phyloP scores from a whole-genome alignment of 2,888 invertebrate species.

The Ornithoptera alexandrae region DNA sequence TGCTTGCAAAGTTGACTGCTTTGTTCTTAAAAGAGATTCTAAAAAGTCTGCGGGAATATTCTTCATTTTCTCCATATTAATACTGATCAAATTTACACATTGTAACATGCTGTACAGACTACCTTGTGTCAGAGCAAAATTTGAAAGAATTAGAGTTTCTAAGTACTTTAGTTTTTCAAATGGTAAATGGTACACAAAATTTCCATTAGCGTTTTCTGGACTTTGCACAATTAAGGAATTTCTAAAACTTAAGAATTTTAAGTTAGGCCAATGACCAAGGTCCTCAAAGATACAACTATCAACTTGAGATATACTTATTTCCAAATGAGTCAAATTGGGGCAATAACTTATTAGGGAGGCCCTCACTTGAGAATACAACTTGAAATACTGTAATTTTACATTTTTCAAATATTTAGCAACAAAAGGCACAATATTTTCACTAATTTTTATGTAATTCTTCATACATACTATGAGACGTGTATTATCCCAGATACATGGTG shows the following conservation, averaged over 20 bases:
- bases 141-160: conserved; percentile 71
- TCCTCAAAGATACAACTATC: conserved; percentile 78
- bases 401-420: conserved; percentile 76
- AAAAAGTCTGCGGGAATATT: conserved; percentile 75
- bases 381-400: conserved; percentile 78
- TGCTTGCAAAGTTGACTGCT: conserved; percentile 64
- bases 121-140: conserved; percentile 72
- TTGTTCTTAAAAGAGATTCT: conserved; percentile 67
- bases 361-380: conserved; percentile 75
- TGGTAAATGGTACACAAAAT: conserved; percentile 74
- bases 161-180: conserved; percentile 71
- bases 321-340: conserved; percentile 75
- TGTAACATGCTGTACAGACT: conserved; percentile 74
- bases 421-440: conserved; percentile 76
- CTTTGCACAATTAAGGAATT: conserved; percentile 75
- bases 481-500: conserved; percentile 76
- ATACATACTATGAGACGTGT: conserved; percentile 76
- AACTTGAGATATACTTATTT: conserved; percentile 79
- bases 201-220: conserved; percentile 69
- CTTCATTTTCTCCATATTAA: conserved; percentile 79
- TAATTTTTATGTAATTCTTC: conserved; percentile 76
- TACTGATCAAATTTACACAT: conserved; percentile 70
- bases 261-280: conserved; percentile 71
- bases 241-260: conserved; percentile 75
- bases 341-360: conserved; percentile 73